Percentiles rank a stretch among this genome's conserved stretches.
Evolutionary conservation across 2,888 invertebrate genomes (phyloP).

Genomic region (Aleiodes alternator): DNA sequence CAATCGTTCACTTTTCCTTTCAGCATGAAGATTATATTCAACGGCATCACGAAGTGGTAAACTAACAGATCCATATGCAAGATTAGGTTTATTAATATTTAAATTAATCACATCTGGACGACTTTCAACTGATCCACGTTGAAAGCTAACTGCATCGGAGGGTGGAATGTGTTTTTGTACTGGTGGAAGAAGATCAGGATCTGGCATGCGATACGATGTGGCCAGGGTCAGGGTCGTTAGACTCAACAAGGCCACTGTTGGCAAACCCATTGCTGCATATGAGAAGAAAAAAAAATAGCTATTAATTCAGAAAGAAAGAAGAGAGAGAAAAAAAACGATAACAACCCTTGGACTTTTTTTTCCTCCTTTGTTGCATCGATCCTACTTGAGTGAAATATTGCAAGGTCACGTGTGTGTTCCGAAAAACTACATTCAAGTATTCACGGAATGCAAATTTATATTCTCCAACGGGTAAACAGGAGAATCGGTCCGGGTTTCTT

Average conservation of each 20-base stretch:
- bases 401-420: background rate
- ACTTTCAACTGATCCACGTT: conserved; percentile 75
- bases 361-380: background rate
- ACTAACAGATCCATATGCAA: conserved; percentile 73
- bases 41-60: conserved; percentile 86
- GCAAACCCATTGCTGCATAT: conserved; percentile 60
- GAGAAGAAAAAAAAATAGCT: conserved; percentile 13
- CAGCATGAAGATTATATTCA: conserved; percentile 76
- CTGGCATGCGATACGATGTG: conserved; percentile 65
- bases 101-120: conserved; percentile 62
- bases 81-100: conserved; percentile 32
- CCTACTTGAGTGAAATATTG: background rate
- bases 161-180: conserved; percentile 56
- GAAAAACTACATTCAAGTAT: conserved; percentile 38
- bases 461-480: conserved; percentile 46
- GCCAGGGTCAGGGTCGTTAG: conserved; percentile 59
- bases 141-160: conserved; percentile 69
- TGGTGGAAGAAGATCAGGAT: conserved; percentile 59
- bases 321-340: conserved; percentile 14
- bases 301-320: conserved; percentile 16
- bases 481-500: conserved; percentile 36
- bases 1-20: conserved; percentile 49
- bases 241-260: conserved; percentile 58
- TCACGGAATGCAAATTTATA: conserved; percentile 55
- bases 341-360: background rate